Evolutionary conservation across 37 sponge, comb jelly and placozoan species (phyloP), one percentile per base, ranked within the genome.

Genomic region (Chondrosia reniformis): DNA sequence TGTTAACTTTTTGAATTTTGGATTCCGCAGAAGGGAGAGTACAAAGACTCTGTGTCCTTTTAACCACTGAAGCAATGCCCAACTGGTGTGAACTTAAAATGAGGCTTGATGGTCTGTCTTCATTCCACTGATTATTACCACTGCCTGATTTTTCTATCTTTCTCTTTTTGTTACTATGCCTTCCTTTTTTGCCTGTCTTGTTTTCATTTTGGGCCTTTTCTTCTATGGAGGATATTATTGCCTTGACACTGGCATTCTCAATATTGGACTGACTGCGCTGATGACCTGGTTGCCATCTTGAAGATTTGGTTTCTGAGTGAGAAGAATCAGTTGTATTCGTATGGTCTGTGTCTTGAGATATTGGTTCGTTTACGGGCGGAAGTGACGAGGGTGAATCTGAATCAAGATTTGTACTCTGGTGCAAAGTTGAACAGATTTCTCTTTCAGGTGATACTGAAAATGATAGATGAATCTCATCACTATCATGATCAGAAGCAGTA

Each of bases 211-310:
- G n/a, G n/a, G 72, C 15, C 9, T 39, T 69, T 24, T 69, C 17
- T 25, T 69, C 72, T 5, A 69, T 41, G 1, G 72, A 39, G 41
- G 39, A 17, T 30, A 69, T 69, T 24, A 69, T 2, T 40, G 72
- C 72, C 72, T 24, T 69, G 25, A 69, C 72, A 13, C 19, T 39
- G 72, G 25, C 42, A 25, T 41, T 12, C 72, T 69, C 72, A 36
- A 69, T 39, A 34, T 69, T 69, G 72, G 72, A 69, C 37, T 21
- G 72, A 7, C 72, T 69, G 44, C 72, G 72, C 1, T 8, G 12
- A 44, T 69, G 72, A 1, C 24, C 4, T 30, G 72, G 72, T 40
- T 40, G 44, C 72, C 72, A 69, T 59, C n/a, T 59, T 19, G 8
- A 30, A 6, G 7, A 13, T 13, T 19, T 6, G n/a, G 61, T 6